Evolutionary conservation across 2,888 invertebrate species (phyloP).

Genomic region (Pseudoips prasinana): DNA sequence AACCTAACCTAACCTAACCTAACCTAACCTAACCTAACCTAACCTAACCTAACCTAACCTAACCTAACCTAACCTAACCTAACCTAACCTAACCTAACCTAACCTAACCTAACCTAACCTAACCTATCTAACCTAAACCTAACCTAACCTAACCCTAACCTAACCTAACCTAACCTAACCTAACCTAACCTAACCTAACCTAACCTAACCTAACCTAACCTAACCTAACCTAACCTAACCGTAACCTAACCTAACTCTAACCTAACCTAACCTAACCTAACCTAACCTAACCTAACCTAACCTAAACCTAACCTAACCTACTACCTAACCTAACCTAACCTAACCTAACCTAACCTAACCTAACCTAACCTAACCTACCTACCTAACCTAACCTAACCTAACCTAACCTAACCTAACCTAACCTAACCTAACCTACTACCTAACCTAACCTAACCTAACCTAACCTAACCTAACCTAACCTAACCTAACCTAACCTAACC

Average conservation of each 20-base stretch:
- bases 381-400: slow-evolving; percentile 7
- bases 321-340: slow-evolving; percentile 22
- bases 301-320: slow-evolving; percentile 34
- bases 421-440: slow-evolving; percentile 9
- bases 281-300: too few species aligned
- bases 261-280: too few species aligned
- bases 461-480: slow-evolving; percentile 8
- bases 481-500: slow-evolving; percentile 9
- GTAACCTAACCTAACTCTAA: slow-evolving; percentile 30
- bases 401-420: slow-evolving; percentile 6
- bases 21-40: slow-evolving; percentile 37
- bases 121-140: too few species aligned
- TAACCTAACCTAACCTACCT: too few species aligned
- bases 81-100: slow-evolving; percentile 36
- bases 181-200: slow-evolving; percentile 26
- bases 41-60: slow-evolving; percentile 35
- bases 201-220: slow-evolving; percentile 29
- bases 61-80: slow-evolving; percentile 36
- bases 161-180: slow-evolving; percentile 29
- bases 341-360: slow-evolving; percentile 9
- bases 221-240: slow-evolving; percentile 34
- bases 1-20: slow-evolving; percentile 35
- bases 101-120: slow-evolving; percentile 34
- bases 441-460: slow-evolving; percentile 11
- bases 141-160: too few species aligned